These are phyloP conservation scores for Leptinotarsa rubiginosa DNA, from an alignment of 2,888 invertebrate genomes.

Conservation along the genomic window DNA sequence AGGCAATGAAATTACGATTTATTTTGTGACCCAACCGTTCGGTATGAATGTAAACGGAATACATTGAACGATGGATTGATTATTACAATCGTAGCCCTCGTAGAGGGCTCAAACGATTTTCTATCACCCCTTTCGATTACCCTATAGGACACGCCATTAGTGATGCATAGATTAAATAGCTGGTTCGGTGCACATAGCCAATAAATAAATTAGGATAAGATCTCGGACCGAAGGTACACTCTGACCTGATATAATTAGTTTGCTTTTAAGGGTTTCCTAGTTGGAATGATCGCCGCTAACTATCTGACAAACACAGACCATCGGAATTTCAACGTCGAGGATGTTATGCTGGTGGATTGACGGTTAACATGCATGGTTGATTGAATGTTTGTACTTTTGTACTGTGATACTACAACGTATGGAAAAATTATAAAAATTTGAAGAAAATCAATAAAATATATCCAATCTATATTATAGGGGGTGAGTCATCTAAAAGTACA, in stretches of 20 bases:
- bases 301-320: conserved; percentile 3
- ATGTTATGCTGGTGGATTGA: neutral
- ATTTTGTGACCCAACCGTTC: no score
- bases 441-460: no score
- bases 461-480: no score
- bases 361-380: neutral
- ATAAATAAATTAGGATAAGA: conserved; percentile 41
- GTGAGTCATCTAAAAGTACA: no score
- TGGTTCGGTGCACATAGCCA: conserved; percentile 17
- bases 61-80: no score
- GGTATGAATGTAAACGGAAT: no score
- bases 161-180: conserved; percentile 19
- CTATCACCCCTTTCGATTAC: conserved; percentile 10
- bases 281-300: conserved; percentile 24
- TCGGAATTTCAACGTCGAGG: neutral
- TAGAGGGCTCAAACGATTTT: neutral
- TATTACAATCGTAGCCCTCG: neutral
- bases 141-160: conserved; percentile 20
- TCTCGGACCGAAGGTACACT: conserved; percentile 30
- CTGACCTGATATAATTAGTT: conserved; percentile 40
- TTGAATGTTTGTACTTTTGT: neutral
- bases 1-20: no score
- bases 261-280: conserved; percentile 29
- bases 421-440: no score
- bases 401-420: no score